Base-by-base conservation (phyloP, 1,140 invertebrate species). In the Bombus picipes region DNA sequence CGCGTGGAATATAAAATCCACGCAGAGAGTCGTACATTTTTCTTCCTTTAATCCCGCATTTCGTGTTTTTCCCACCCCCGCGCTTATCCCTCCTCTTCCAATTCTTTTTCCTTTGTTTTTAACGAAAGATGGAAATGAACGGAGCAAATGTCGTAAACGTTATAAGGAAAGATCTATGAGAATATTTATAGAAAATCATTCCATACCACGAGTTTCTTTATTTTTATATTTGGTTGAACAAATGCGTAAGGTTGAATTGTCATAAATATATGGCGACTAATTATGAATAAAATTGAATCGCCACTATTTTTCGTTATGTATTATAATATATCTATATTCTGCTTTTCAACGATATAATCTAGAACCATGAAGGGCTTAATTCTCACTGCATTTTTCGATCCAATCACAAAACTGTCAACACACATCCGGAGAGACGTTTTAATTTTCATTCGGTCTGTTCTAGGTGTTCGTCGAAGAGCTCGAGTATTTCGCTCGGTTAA, bases 1-100 rank as follows among this genome's bases (percentile, higher is more conserved):
- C 73, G 73, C 47, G 73, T 75, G 73, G 53, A 76, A 39, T 76
- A 76, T 76, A 76, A 76, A 75, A 76, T 76, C 74, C 74, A 57
- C 74, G 47, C 74, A 18, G 34, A 59, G 74, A 32, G 41, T 59
- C 74, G 47, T 59, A 37, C 74, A 76, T 76, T 80, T 80, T 2
- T 70, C 39, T 80, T 80, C 65, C 65, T 71, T 80, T 53, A 39
- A 47, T 80, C 66, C 43, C 15, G 41, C 78, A 15, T 53, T 71
- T 37, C 65, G 66, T n/a, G 34, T 68, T 53, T 41, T 6, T 79
- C 70, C 28, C 70, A 3, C 70, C 10, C 13, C 32, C 37, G 59
- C 10, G 18, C 22, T 39, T 28, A 13, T 47, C n/a, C 28, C 41
- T 12, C 25, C 15, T 39, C 39, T 28, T 2, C 3, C 39, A 0